These are phyloP conservation scores for Orthonychiurus folsomi DNA, from an alignment of 2,888 invertebrate genomes.

Conservation along the genomic window DNA sequence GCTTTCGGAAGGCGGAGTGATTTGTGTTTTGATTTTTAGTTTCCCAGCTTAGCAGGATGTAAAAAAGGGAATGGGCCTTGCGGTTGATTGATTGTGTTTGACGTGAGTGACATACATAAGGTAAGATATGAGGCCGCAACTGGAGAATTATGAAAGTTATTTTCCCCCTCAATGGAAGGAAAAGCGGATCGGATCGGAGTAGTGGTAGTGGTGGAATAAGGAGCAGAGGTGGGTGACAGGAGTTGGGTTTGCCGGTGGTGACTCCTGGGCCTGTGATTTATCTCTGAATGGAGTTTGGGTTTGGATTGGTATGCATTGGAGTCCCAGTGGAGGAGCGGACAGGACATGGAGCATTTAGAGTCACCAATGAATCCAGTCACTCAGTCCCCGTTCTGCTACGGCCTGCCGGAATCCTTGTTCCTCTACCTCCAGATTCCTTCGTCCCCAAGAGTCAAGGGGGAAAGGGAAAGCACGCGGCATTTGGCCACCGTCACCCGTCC, in stretches of 20 bases:
- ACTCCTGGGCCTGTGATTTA: background rate
- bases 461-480: background rate
- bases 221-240: background rate
- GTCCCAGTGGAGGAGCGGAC: background rate
- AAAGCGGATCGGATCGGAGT: too few species aligned
- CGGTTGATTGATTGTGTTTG: background rate
- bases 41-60: background rate
- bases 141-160: background rate
- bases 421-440: background rate
- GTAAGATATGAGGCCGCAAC: too few species aligned
- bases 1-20: too few species aligned
- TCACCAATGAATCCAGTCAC: conserved; percentile 1
- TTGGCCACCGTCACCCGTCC: too few species aligned
- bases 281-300: background rate
- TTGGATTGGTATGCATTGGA: background rate
- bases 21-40: background rate
- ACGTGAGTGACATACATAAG: background rate
- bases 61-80: background rate
- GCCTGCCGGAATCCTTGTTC: background rate
- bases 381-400: background rate
- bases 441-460: background rate
- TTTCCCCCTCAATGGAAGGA: too few species aligned
- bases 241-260: background rate
- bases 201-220: too few species aligned
- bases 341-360: conserved; percentile 1